phyloP scores from a whole-genome alignment of 2,888 invertebrate species.

The Kuschelorhynchus macadamiae region DNA sequence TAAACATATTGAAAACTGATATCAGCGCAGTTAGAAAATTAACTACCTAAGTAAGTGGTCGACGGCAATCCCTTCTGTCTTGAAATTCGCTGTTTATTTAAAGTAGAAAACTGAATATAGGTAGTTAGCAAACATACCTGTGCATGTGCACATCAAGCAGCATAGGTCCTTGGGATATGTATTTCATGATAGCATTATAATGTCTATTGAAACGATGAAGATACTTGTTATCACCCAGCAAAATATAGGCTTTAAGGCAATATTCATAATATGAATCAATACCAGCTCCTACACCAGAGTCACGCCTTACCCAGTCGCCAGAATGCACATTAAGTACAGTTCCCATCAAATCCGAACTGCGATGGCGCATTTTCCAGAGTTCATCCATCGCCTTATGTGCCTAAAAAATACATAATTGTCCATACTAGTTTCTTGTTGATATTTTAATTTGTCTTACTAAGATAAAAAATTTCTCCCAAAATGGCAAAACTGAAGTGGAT shows the following conservation, averaged over 20 bases:
- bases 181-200: constrained; percentile 97
- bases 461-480: too few relatives aligned
- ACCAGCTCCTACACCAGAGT: constrained; percentile 98
- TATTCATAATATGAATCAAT: constrained; percentile 99
- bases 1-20: too few relatives aligned
- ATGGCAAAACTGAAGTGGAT: too few relatives aligned
- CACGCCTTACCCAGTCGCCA: constrained; percentile 97
- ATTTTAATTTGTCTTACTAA: too few relatives aligned
- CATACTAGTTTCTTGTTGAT: too few relatives aligned
- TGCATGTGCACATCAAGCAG: constrained; percentile 93
- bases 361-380: constrained; percentile 94
- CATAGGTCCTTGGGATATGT: constrained; percentile 93
- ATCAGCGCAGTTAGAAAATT: too few relatives aligned
- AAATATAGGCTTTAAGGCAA: constrained; percentile 95
- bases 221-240: constrained; percentile 94
- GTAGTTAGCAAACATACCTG: constrained; percentile 71
- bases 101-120: too few relatives aligned
- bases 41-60: too few relatives aligned
- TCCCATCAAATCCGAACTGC: constrained; percentile 94
- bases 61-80: too few relatives aligned
- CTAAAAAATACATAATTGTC: constrained; percentile 40
- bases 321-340: constrained; percentile 97
- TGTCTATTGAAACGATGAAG: constrained; percentile 94
- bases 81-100: too few relatives aligned
- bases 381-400: constrained; percentile 97